Evolutionary conservation across 2,113 vertebrate species (phyloP), one percentile per base, ranked within the genome.

Genomic region (Rallus limicola): DNA sequence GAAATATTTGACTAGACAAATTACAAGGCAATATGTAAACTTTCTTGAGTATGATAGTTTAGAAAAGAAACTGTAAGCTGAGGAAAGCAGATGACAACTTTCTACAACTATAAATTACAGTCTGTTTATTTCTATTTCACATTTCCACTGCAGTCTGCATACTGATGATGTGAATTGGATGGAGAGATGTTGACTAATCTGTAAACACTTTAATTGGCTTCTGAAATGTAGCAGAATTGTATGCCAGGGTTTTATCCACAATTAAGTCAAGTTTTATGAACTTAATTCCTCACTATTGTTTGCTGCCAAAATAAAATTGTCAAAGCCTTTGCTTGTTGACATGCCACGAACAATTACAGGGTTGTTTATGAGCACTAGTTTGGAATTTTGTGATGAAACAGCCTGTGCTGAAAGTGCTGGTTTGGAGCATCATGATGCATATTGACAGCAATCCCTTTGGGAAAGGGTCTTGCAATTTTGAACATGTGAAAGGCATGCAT

Each of bases 201-300:
- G 58, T 83, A 94, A 95, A 91, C 90, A 95, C 82, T 93, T 84
- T 93, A 97, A 96, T 72, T 97, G 79, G 90, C 78, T 96, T 92
- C 90, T 80, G 70, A 93, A 96, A 94, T 71, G 52, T 33, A 87
- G 44, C 63, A 65, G 80, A 90, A 88, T 85, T 62, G 9, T 75
- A 58, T 87, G 88, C 74, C 70, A 91, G 70, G 75, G 56, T 72
- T 96, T 97, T 95, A 95, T 69, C 71, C 71, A 88, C 55, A 95
- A 89, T 94, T 95, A 93, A 96, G 86, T 94, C 63, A 93, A 97
- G 77, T 95, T 94, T 93, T 94, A 95, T 81, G 86, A 92, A 96
- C 55, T 91, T 95, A 95, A 94, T 95, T 95, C 90, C 70, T 86
- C 82, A 42, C 72, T 79, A 78, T 83, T 91, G 33, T 94, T 83